A percentile compares a stretch with the other conserved stretches of the same genome.
Conservation (phyloP, 2,113 vertebrate species). For the Melanocharis versteri region DNA sequence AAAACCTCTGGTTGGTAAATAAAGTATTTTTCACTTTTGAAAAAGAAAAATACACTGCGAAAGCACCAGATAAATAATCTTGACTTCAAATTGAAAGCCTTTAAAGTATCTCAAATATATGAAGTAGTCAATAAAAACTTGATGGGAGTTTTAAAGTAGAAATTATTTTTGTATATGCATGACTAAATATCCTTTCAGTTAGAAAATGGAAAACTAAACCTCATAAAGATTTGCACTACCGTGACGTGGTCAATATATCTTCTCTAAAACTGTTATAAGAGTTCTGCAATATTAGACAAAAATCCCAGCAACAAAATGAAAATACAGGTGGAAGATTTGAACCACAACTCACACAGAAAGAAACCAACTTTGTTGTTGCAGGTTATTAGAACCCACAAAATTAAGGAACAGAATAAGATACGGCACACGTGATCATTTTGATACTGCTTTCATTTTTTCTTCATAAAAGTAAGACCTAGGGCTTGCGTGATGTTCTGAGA, state of each 20-base stretch:
- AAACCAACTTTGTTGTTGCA: fast-evolving
- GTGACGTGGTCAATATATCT: neutral
- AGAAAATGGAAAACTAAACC: neutral
- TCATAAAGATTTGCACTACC: neutral
- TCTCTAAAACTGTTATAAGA: neutral
- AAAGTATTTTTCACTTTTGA: neutral
- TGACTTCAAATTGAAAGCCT: neutral
- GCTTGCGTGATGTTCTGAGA: neutral
- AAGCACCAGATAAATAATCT: neutral
- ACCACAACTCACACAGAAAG: neutral
- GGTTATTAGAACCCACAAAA: neutral
- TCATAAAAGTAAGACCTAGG: neutral
- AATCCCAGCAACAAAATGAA: neutral
- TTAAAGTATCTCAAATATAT: neutral
- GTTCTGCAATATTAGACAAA: neutral
- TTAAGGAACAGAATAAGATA: neutral
- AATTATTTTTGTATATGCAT: neutral
- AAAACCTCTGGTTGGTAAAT: neutral
- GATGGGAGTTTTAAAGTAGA: neutral
- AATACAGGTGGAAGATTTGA: neutral
- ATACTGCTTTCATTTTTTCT: neutral
- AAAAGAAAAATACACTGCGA: neutral
- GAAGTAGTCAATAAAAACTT: neutral
- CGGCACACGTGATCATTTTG: neutral
- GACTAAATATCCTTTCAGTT: neutral